These are phyloP conservation scores for Acanthisitta chloris DNA, from an alignment of 2,113 vertebrate species.

Conservation along the genomic window DNA sequence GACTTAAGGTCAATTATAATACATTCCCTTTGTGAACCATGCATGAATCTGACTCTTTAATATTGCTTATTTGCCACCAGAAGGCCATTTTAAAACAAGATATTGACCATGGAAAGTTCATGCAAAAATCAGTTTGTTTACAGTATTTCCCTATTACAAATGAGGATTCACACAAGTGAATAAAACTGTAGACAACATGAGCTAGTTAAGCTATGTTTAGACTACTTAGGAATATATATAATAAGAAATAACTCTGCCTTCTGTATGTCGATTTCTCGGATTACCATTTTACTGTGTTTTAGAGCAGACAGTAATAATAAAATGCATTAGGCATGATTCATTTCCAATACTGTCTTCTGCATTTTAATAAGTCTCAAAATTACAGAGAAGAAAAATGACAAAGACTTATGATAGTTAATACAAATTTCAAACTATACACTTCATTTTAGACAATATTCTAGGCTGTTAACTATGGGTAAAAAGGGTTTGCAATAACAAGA, in stretches of 20 bases:
- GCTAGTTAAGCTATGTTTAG: neutral
- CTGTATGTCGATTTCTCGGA: neutral
- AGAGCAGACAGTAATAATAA: neutral
- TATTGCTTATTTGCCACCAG: neutral
- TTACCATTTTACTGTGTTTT: neutral
- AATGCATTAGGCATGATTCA: neutral
- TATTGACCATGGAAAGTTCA: neutral
- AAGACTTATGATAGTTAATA: neutral
- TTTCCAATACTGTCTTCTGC: neutral
- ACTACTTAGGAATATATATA: neutral
- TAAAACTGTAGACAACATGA: neutral
- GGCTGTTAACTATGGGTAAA: neutral
- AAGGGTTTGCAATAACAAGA: neutral
- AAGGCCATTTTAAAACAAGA: neutral
- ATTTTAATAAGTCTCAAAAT: slow-evolving; percentile 15
- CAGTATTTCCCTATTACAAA: neutral
- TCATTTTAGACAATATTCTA: neutral
- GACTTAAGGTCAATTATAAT: neutral
- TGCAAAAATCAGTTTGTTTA: neutral
- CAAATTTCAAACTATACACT: neutral
- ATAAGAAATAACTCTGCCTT: neutral
- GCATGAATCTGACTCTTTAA: neutral
- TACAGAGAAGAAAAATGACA: neutral
- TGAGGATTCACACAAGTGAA: neutral
- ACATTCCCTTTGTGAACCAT: neutral